A percentile compares a stretch with the other conserved stretches of the same genome.
Evolutionary conservation across 2,888 invertebrate genomes (phyloP).

Genomic region (Drosophila suboccidentalis): DNA sequence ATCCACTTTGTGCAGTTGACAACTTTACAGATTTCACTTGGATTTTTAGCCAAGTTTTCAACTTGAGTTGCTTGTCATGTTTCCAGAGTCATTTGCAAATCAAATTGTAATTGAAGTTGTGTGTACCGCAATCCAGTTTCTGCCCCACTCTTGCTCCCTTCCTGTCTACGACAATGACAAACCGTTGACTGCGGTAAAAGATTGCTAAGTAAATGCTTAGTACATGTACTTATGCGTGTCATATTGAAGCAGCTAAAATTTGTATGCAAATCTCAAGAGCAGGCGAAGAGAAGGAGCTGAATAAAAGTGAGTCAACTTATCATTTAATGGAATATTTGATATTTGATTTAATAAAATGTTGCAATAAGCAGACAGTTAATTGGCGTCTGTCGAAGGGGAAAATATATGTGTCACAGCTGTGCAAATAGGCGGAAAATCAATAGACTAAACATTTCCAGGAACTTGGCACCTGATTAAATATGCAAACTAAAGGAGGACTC

Average conservation of each 20-base stretch:
- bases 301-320: slow-evolving; percentile 20
- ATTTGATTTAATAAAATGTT: slow-evolving; percentile 40
- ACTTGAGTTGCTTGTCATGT: slow-evolving; percentile 59
- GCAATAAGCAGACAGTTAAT: slow-evolving; percentile 14
- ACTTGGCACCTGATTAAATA: slow-evolving; percentile 61
- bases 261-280: slow-evolving; percentile 43
- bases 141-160: background rate
- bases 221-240: slow-evolving; percentile 19
- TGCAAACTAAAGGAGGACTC: slow-evolving; percentile 30
- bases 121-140: slow-evolving; percentile 12
- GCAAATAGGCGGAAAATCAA: slow-evolving; percentile 61
- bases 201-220: slow-evolving; percentile 37
- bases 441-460: slow-evolving; percentile 60
- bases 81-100: slow-evolving; percentile 67
- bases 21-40: slow-evolving; percentile 20
- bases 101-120: slow-evolving; percentile 70
- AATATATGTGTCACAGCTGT: slow-evolving; percentile 54
- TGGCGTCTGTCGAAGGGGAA: background rate
- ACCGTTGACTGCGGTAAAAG: slow-evolving; percentile 43
- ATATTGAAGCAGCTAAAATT: slow-evolving; percentile 38
- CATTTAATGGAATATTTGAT: slow-evolving; percentile 30
- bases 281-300: background rate
- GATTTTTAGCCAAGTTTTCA: slow-evolving; percentile 36
- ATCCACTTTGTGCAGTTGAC: slow-evolving; percentile 7
- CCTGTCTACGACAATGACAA: slow-evolving; percentile 21